Evolutionary conservation across 1,140 invertebrate genomes (phyloP).

Genomic region (Oscheius sp.): DNA sequence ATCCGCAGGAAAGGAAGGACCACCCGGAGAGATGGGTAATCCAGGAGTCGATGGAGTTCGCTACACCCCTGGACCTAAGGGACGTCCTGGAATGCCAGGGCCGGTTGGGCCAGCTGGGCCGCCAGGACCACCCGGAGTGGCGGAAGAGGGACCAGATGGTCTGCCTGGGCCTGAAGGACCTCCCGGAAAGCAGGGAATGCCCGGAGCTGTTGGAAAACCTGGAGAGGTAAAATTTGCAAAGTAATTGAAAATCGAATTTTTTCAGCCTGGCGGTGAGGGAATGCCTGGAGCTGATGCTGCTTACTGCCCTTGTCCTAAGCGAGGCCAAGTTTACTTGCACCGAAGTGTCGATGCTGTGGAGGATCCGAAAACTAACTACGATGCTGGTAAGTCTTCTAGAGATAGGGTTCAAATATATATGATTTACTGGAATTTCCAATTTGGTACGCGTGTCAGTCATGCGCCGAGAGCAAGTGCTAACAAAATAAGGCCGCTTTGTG

Average conservation of each 20-base stretch:
- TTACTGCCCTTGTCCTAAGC: background rate
- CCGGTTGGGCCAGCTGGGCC: slow-evolving; percentile 18
- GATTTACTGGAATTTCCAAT: too few relatives aligned
- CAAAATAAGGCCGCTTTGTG: too few relatives aligned
- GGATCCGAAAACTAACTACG: background rate
- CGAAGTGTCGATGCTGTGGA: background rate
- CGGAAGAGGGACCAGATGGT: slow-evolving; percentile 37
- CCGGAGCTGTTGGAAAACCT: slow-evolving; percentile 19
- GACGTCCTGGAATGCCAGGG: slow-evolving; percentile 23
- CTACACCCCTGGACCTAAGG: slow-evolving; percentile 12
- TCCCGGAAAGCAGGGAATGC: slow-evolving; percentile 28
- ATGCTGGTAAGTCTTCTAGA: too few relatives aligned
- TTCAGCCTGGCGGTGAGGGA: background rate
- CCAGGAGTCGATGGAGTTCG: slow-evolving; percentile 17
- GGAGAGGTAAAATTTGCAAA: slow-evolving; percentile 18
- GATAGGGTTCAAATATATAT: too few relatives aligned
- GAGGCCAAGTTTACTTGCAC: background rate
- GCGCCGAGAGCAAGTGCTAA: too few relatives aligned
- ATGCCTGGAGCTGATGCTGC: background rate
- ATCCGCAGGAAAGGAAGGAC: slow-evolving; percentile 9
- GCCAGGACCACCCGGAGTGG: slow-evolving; percentile 17
- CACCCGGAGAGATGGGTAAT: slow-evolving; percentile 12
- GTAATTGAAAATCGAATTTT: too few relatives aligned
- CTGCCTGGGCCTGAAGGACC: slow-evolving; percentile 28
- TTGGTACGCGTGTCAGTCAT: too few relatives aligned